Evolutionary conservation across 2,888 invertebrate species (phyloP), one percentile per base, ranked within the genome.

Genomic region (Watsonalla binaria): DNA sequence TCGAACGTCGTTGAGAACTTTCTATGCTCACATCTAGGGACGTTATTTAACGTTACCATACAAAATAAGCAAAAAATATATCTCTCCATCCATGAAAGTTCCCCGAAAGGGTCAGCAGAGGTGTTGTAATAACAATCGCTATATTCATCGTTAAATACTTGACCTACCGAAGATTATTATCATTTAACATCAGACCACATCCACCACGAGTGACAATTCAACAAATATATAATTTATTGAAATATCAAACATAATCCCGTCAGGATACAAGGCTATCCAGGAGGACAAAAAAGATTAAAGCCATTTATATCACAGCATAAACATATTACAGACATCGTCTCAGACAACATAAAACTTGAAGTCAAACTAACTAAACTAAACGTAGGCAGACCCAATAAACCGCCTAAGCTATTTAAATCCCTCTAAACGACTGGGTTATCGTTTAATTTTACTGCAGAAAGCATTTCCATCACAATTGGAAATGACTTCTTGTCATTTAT

Each of bases 391-490:
- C 64, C 78, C 84, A 82, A 89, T 89, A 89, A 90, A 84, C 64
- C 59, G 65, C 69, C 80, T 86, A 81, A 85, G 80, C 86, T 80
- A 84, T 84, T 90, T 87, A 88, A 89, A 89, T 85, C 85, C 82
- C 84, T 79, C 87, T 86, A 87, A 90, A 88, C 86, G 88, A 81
- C 84, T 74, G 83, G 76, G 84, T 89, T 90, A 90, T 90, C 85
- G 89, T 90, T 89, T 90, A 88, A 89, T 90, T 90, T 90, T 89
- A 90, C 89, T 90, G 89, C 90, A 89, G 86, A 88, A 85, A 88
- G 84, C 84, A 87, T 90, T 90, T 89, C 90, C 88, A 90, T 90
- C 86, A 90, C 90, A 90, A 90, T 88, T 86, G 86, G 86, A 85
- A 82, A 86, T 83, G 82, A 90, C 90, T 90, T 71, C 90, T 90